Evolutionary conservation across 2,113 vertebrate genomes (phyloP).

Genomic region (Urocitellus parryii): DNA sequence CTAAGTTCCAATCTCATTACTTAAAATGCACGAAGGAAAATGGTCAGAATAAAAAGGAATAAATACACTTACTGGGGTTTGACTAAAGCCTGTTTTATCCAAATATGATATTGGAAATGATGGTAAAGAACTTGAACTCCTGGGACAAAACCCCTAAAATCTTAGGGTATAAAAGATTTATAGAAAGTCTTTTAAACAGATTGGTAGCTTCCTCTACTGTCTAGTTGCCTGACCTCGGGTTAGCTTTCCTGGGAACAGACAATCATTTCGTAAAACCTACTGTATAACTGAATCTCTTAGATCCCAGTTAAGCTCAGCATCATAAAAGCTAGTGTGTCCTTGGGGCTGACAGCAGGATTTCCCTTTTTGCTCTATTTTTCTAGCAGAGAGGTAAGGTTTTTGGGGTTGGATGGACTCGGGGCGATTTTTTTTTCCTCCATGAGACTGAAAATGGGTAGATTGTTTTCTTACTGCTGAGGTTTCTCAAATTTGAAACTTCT

Average conservation of each 20-base stretch:
- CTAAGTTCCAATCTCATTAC: neutral
- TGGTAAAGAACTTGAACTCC: neutral
- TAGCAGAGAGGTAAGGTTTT: neutral
- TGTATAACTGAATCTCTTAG: neutral
- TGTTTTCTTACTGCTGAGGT: neutral
- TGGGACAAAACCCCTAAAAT: slow-evolving; percentile 1
- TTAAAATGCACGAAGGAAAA: slow-evolving; percentile 6
- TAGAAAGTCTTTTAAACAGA: slow-evolving; percentile 22
- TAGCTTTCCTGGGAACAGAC: slow-evolving; percentile 52
- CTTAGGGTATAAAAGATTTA: slow-evolving; percentile 16
- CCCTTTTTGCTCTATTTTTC: neutral
- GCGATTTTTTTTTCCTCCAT: neutral
- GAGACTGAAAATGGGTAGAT: neutral
- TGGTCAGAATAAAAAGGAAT: neutral
- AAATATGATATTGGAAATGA: slow-evolving; percentile 1
- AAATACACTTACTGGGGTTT: neutral
- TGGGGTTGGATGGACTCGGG: neutral
- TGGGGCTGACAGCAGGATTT: neutral
- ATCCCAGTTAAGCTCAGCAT: neutral
- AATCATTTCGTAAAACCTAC: neutral
- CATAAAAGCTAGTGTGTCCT: neutral
- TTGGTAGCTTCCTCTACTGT: neutral
- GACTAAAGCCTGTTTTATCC: neutral
- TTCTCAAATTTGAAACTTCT: neutral
- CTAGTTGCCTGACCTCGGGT: slow-evolving; percentile 37